Evolutionary conservation across 53 echinoderm and acorn worm genomes (phyloP), one percentile per base, ranked within the genome.

Genomic region (Luidia sarsii): DNA sequence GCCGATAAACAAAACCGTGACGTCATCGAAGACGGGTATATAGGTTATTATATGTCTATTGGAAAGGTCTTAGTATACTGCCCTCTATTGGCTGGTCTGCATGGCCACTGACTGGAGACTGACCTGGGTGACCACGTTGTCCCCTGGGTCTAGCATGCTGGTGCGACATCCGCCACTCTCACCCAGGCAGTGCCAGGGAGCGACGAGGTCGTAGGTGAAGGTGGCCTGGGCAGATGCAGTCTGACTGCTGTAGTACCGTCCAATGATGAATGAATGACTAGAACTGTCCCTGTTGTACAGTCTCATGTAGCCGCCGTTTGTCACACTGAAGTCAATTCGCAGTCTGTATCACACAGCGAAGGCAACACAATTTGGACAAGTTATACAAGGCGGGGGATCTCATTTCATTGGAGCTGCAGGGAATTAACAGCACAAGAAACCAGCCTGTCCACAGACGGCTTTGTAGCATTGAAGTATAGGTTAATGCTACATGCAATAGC

Each of bases 181-280:
- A 35, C 16, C 39, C 21, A 48, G 11, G 21, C 70, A 70, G 50
- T 70, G 70, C 29, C 29, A 48, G 11, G 70, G 70, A 19, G 27
- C 50, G 2, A 27, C 70, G 50, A 70, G 50, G 48, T 70, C 70
- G 50, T 49, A 70, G 33, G 70, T 70, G 48, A 48, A 70, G 3
- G 70, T 70, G 16, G 70, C 25, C 8, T 9, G 28, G 11, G 10
- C 10, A 19, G 70, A 28, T 2, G 13, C 15, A 49, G 48, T 32
- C 25, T 4, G 16, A 10, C 70, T 50, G 19, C 8, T 22, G 50
- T 70, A 70, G 50, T 70, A 70, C 11, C 70, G 70, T 48, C 9
- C 50, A 3, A 49, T 50, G 33, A 70, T 70, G 23, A 4, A 14
- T n/a, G n/a, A n/a, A n/a, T n/a, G n/a, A 39, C 24, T 28, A 14